Evolutionary conservation across 2,797 vertebrate genomes (phyloP).

Genomic region (Hemitrygon akajei): DNA sequence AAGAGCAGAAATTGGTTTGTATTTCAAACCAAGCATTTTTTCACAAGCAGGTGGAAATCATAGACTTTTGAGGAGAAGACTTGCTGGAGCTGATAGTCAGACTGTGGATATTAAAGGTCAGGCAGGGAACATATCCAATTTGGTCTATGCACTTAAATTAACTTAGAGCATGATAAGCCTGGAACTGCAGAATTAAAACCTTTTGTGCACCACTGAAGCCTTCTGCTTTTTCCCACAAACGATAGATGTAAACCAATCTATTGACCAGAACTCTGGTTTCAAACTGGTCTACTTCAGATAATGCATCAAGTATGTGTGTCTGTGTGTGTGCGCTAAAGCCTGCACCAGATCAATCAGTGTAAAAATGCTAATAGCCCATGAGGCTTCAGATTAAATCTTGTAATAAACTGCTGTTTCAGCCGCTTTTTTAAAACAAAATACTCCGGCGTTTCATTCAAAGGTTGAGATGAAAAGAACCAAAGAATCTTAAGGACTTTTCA

Average conservation of each 20-base stretch:
- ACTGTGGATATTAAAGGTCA: neutral
- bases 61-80: neutral
- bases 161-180: neutral
- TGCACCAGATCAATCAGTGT: conserved; percentile 23
- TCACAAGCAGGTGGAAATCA: neutral
- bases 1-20: neutral
- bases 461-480: conserved; percentile 15
- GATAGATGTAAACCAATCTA: conserved; percentile 29
- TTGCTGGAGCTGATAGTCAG: neutral
- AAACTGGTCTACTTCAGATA: conserved; percentile 31
- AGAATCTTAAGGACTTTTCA: conserved; percentile 51
- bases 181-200: neutral
- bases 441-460: conserved; percentile 6
- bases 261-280: conserved; percentile 36
- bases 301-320: conserved; percentile 21
- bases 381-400: conserved; percentile 30
- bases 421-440: neutral
- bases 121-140: conserved; percentile 28
- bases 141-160: neutral
- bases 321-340: neutral
- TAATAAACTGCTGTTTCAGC: conserved; percentile 10
- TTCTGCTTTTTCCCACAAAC: conserved; percentile 3
- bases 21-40: neutral
- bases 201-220: neutral
- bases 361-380: conserved; percentile 30